These are phyloP conservation scores for Orthosia gracilis DNA, from an alignment of 2,888 invertebrate genomes.

Conservation along the genomic window DNA sequence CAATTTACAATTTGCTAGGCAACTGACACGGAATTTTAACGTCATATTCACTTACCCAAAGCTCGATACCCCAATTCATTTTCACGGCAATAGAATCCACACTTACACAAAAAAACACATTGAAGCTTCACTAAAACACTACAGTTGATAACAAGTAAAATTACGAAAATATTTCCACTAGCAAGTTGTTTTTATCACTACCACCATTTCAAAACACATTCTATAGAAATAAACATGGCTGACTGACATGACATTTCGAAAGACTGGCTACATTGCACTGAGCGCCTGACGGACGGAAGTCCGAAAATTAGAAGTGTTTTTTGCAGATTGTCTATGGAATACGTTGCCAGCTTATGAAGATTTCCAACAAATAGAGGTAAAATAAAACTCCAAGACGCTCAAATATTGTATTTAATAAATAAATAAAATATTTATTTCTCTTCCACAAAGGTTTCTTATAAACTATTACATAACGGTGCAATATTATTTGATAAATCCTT, in stretches of 20 bases:
- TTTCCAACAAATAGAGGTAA: constrained; percentile 29
- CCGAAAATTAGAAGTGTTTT: constrained; percentile 46
- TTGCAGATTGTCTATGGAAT: constrained; percentile 69
- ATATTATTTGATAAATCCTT: too few relatives aligned
- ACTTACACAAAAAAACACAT: constrained; percentile 88
- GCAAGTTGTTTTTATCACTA: constrained; percentile 82
- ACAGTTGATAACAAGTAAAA: constrained; percentile 75
- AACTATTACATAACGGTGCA: too few relatives aligned
- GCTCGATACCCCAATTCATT: constrained; percentile 93
- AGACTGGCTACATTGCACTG: constrained; percentile 67
- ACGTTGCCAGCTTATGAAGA: constrained; percentile 56
- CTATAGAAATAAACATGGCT: constrained; percentile 89
- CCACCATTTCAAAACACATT: constrained; percentile 89
- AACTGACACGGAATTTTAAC: constrained; percentile 66
- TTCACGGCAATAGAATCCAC: constrained; percentile 85
- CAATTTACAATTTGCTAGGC: constrained; percentile 64
- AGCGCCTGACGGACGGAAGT: constrained; percentile 63
- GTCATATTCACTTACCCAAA: constrained; percentile 91
- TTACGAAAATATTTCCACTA: constrained; percentile 80
- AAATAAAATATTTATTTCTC: too few relatives aligned
- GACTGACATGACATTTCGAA: constrained; percentile 81
- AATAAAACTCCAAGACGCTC: constrained; percentile 12
- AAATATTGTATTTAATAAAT: not conserved
- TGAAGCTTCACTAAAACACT: constrained; percentile 85
- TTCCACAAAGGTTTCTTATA: too few relatives aligned